Base-by-base conservation (phyloP, 2,888 invertebrate genomes). In the Corythucha ciliata region DNA sequence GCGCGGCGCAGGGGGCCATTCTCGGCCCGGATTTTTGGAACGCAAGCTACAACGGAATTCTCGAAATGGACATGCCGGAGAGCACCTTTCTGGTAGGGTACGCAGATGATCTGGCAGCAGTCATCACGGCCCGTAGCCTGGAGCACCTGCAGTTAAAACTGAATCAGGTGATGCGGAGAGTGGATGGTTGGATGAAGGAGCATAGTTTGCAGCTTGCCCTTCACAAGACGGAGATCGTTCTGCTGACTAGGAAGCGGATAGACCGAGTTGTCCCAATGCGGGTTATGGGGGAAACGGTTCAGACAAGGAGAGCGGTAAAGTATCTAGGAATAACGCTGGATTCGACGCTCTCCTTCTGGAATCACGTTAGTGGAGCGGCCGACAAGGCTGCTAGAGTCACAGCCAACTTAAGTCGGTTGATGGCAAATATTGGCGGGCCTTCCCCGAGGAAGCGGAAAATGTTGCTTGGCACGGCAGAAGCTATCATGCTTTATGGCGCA, bases 21-120 rank as follows among this genome's bases (percentile, higher is more conserved):
- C 54, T 58, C 1, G 59, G 59, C 24, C 55, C 61, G 3, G 53
- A 57, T 34, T 53, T 60, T 2, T 60, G 58, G 58, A 59, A 60
- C 39, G 41, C 40, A 18, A 48, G 52, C 14, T 61, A 60, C 47
- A 58, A 57, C 39, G 54, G 56, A 10, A 12, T 51, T 10, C 27
- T 54, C 16, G 8, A 37, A 6, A 14, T 41, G 3, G 16, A 32
- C 10, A 50, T 54, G 47, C 51, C 42, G 4, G 18, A 49, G 2
- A 37, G 18, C 36, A n/a, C 29, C 16, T 33, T 16, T 12, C 2
- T 37, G 1, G 49, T 49, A n/a, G 49, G 54, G 20, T 54, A 29
- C n/a, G 45, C 46, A 2, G 46, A 50, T 25, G 44, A 44, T 26
- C 21, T 53, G 16, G 34, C 40, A n/a, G 22, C 22, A 42, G 6